Evolutionary conservation across 1,140 invertebrate genomes (phyloP), one percentile per base, ranked within the genome.

Genomic region (Dendroctonus ponderosae): DNA sequence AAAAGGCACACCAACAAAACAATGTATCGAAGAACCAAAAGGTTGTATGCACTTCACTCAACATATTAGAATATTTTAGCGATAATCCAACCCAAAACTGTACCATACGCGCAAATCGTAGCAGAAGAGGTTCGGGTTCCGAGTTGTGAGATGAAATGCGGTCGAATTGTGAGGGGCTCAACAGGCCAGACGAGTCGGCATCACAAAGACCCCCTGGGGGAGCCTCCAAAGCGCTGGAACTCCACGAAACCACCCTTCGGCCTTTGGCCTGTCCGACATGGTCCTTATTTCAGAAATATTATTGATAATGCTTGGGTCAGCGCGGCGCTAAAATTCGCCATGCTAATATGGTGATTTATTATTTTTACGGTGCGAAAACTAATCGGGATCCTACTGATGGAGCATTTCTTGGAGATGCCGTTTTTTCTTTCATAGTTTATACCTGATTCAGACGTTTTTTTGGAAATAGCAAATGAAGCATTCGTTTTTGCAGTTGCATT

Each of bases 221-320:
- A 14, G 11, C 40, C 40, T 12, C 51, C n/a, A 8, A 46, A 56
- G 41, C 62, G 62, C 26, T 43, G 62, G 62, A 41, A 14, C 52
- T 44, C 62, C 61, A 56, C 50, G 51, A 62, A 62, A 62, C 52
- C 42, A 56, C 62, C 62, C 62, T 56, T 63, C 42, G 51, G 51
- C 62, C 52, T 63, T 54, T 56, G 44, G 44, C 62, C 51, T 54
- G 62, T 63, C 62, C 62, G 62, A 54, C 43, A 63, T 52, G 62
- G 62, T 54, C 15, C 42, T 44, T 56, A 48, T 63, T 63, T 63
- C 50, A 41, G 48, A 63, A 63, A 63, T 63, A 63, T 63, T 63
- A 63, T 63, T 63, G 56, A 63, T 63, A 63, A 63, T 39, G 41
- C 43, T 56, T n/a, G 26, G 39, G 52, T 39, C 56, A 43, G 52